Evolutionary conservation across 2,888 invertebrate genomes (phyloP), one percentile per base, ranked within the genome.

Genomic region (Drosophila prolongata): DNA sequence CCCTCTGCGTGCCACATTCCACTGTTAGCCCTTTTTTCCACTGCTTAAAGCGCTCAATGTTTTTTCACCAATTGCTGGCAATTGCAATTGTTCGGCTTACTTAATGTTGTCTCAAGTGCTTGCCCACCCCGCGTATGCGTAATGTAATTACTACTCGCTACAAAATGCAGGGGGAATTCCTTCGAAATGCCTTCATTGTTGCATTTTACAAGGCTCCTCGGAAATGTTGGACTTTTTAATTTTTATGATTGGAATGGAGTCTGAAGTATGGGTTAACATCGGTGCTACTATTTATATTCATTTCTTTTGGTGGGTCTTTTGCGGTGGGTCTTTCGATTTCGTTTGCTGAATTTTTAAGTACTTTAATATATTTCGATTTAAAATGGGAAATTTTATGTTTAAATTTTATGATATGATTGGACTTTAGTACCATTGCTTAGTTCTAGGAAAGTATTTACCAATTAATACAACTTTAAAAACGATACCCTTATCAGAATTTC

Each of bases 31-130:
- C 2, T 35, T 40, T 50, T 35, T 16, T 4, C n/a, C 3, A 13
- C n/a, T 34, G 37, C 44, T 58, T 70, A 16, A 68, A 46, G 16
- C 50, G 24, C 44, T 35, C 66, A 14, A 27, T 59, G 52, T 70
- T 59, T 49, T 61, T 61, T 53, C 42, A 61, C 54, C 70, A 70
- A 71, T 71, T 71, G 72, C 19, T 38, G 40, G 47, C 61, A 60
- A 70, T 61, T 27, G 49, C 61, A 44, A 72, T 70, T 70, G 72
- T 66, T 57, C 6, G 49, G 62, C 57, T 61, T 47, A 62, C 62
- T 64, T 54, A 81, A 76, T 79, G 74, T 60, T 57, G 52, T 66
- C 57, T 69, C 64, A 46, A 59, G 52, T 30, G 37, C 11, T 53
- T 16, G 35, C 46, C 37, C 46, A 44, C 35, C 14, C 24, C 55